A percentile compares a stretch with the other conserved stretches of the same genome.
These are phyloP conservation scores for Nipponia nippon DNA, from an alignment of 2,113 vertebrate species.

Conservation along the genomic window DNA sequence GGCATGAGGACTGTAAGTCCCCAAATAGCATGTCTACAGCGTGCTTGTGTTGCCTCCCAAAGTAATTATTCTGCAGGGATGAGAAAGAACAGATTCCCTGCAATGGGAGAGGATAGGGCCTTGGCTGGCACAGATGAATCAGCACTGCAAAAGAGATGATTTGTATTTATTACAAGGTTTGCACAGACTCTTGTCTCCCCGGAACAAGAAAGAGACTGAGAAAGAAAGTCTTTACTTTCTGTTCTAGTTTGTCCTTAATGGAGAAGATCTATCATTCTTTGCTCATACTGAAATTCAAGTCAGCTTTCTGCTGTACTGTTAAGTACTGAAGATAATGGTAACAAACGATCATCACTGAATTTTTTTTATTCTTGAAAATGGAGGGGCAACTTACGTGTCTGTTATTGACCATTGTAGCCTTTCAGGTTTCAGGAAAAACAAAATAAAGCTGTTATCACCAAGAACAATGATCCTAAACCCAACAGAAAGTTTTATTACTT, in stretches of 20 bases:
- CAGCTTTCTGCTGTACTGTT: neutral
- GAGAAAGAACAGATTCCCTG: neutral
- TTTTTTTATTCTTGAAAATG: neutral
- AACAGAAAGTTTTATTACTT: neutral
- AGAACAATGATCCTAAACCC: neutral
- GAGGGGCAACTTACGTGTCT: neutral
- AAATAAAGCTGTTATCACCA: neutral
- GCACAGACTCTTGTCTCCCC: neutral
- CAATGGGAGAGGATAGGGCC: neutral
- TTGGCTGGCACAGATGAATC: neutral
- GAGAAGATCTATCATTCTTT: conserved; percentile 2
- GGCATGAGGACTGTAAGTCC: neutral
- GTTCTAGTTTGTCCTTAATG: neutral
- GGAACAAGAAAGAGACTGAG: neutral
- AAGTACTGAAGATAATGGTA: neutral
- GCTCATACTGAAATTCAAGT: neutral
- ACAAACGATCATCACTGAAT: neutral
- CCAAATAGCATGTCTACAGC: neutral
- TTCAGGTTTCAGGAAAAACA: neutral
- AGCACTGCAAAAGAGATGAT: neutral
- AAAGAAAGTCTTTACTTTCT: neutral
- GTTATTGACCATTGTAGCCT: neutral
- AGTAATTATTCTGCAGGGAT: neutral
- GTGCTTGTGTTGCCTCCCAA: neutral
- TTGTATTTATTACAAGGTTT: conserved; percentile 28